Percentiles rank a stretch among this genome's conserved stretches.
Evolutionary conservation across 2,888 invertebrate genomes (phyloP).

Genomic region (Lycophotia porphyrea): DNA sequence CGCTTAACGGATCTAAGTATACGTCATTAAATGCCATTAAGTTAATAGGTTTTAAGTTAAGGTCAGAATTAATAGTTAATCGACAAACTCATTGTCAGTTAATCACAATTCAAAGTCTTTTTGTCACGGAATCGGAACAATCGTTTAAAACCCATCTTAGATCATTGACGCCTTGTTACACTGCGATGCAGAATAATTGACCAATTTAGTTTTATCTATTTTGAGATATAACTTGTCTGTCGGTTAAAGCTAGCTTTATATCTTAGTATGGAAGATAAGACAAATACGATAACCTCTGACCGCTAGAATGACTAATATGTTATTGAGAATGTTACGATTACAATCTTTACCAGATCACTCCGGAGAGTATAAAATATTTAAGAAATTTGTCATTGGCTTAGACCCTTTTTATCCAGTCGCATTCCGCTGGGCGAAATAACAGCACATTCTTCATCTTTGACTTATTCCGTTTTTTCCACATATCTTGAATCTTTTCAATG

Average conservation of each 20-base stretch:
- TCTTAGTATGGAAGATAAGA: constrained; percentile 34
- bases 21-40: constrained; percentile 41
- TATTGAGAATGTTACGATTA: constrained; percentile 44
- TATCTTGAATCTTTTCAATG: neutral
- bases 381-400: constrained; percentile 38
- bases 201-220: constrained; percentile 57
- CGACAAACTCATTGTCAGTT: constrained; percentile 63
- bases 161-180: constrained; percentile 49
- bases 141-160: constrained; percentile 64
- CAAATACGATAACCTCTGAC: constrained; percentile 57
- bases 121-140: constrained; percentile 62
- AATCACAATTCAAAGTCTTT: constrained; percentile 65
- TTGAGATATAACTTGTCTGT: constrained; percentile 42
- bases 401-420: constrained; percentile 17
- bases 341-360: constrained; percentile 31
- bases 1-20: constrained; percentile 9
- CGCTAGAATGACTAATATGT: constrained; percentile 58
- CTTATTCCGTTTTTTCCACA: neutral
- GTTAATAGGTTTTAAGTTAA: constrained; percentile 52
- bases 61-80: constrained; percentile 57
- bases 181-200: constrained; percentile 55
- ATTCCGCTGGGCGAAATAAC: constrained; percentile 5
- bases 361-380: constrained; percentile 37
- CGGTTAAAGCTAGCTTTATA: constrained; percentile 24
- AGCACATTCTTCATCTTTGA: neutral